Evolutionary conservation across 2,113 vertebrate genomes (phyloP).

Genomic region (Chroicocephalus ridibundus): DNA sequence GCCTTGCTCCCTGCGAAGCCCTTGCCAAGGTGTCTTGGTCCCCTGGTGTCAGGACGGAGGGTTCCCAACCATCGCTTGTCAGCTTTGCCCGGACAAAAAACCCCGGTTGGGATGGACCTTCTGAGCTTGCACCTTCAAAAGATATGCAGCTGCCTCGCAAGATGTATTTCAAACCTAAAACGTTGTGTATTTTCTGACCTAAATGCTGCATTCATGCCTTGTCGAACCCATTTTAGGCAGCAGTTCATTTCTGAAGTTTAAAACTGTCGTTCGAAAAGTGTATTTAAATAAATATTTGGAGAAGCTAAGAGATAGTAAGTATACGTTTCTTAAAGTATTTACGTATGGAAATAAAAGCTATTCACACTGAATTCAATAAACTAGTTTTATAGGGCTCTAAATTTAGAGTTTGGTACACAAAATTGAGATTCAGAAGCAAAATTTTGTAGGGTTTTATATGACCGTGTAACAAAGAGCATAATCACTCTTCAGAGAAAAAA

Average conservation of each 20-base stretch:
- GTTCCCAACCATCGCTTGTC: not conserved
- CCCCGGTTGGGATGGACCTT: not conserved
- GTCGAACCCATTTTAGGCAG: not conserved
- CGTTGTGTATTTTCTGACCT: not conserved
- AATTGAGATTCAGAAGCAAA: not conserved
- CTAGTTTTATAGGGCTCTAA: not conserved
- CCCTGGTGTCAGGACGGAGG: rapidly evolving
- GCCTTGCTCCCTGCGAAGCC: not conserved
- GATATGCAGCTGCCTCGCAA: not conserved
- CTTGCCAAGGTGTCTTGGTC: not conserved
- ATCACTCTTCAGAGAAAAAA: not conserved
- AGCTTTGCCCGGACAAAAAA: not conserved
- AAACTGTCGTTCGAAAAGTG: not conserved
- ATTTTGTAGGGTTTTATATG: not conserved
- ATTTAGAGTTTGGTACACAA: not conserved
- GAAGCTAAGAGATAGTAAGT: not conserved
- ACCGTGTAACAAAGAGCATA: not conserved
- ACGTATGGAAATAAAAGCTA: not conserved
- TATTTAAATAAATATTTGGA: not conserved
- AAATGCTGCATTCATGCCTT: not conserved
- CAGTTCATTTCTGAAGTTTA: not conserved
- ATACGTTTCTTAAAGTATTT: not conserved
- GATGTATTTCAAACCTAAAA: not conserved
- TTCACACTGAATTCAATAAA: not conserved
- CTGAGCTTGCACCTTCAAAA: not conserved